These are phyloP conservation scores for Himantopus leucocephalus DNA, from an alignment of 2,113 vertebrate species.

Conservation along the genomic window DNA sequence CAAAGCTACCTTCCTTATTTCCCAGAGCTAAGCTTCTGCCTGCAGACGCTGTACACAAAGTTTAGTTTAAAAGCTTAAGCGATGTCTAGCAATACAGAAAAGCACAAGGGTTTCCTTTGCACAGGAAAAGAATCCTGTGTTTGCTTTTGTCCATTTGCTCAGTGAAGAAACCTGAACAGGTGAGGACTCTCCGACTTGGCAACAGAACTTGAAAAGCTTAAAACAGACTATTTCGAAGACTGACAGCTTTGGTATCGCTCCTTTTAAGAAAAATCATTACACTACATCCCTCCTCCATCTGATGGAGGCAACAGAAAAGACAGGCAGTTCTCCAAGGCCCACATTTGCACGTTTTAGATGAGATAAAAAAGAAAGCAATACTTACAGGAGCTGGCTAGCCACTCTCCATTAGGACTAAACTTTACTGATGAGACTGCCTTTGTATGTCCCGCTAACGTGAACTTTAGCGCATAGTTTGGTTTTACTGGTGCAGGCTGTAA, in stretches of 20 bases:
- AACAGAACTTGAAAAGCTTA: background rate
- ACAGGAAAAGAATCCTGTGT: background rate
- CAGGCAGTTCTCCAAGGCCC: background rate
- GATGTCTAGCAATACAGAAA: background rate
- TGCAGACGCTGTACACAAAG: background rate
- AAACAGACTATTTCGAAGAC: background rate
- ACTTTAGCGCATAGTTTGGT: constrained; percentile 97
- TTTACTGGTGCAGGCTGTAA: constrained; percentile 92
- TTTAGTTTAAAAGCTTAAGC: background rate
- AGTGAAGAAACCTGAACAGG: background rate
- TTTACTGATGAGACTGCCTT: constrained; percentile 98
- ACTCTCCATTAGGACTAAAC: constrained; percentile 97
- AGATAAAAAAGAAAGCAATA: constrained; percentile 8
- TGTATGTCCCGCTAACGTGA: constrained; percentile 95
- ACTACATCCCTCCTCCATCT: background rate
- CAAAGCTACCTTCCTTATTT: background rate
- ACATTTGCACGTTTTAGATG: background rate
- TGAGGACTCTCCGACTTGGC: background rate
- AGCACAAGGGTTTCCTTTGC: background rate
- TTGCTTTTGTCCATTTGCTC: background rate
- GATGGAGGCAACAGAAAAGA: background rate
- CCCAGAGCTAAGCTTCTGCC: background rate
- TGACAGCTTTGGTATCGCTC: background rate
- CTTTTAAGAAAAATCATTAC: background rate
- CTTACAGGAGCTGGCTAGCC: constrained; percentile 98